A percentile compares a stretch with the other conserved stretches of the same genome.
Conservation (phyloP, 2,113 vertebrate genomes). For the Cyanoderma ruficeps region DNA sequence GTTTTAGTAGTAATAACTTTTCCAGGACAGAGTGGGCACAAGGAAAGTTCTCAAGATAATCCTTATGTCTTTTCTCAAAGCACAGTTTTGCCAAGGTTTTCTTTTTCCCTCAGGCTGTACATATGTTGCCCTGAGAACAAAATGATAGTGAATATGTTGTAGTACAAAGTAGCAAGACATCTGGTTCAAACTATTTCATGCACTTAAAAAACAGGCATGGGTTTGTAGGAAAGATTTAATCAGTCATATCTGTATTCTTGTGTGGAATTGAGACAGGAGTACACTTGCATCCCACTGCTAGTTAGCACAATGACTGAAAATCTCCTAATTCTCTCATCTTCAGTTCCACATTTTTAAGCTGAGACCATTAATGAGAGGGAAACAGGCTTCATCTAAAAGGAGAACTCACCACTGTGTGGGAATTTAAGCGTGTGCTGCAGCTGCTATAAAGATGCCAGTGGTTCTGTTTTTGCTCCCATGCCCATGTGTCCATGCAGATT, state of each 20-base stretch:
- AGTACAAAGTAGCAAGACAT: not conserved
- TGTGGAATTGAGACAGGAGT: not conserved
- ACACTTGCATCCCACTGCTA: not conserved
- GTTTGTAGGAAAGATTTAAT: slow-evolving; percentile 9
- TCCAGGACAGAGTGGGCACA: not conserved
- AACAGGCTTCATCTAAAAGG: not conserved
- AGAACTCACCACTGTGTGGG: not conserved
- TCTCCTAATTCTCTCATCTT: not conserved
- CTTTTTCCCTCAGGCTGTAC: not conserved
- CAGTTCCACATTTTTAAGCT: not conserved
- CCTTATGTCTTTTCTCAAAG: not conserved
- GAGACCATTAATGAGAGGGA: not conserved
- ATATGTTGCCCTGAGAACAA: not conserved
- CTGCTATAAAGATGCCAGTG: not conserved
- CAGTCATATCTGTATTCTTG: not conserved
- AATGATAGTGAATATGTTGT: not conserved
- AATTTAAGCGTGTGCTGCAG: not conserved
- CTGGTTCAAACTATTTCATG: not conserved
- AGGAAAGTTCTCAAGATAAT: not conserved
- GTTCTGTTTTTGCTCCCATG: not conserved
- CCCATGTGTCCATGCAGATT: not conserved
- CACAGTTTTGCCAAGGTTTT: not conserved
- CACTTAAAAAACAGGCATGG: not conserved
- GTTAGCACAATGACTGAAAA: not conserved
- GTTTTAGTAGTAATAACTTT: not conserved